phyloP scores from a whole-genome alignment of 2,797 vertebrate genomes.

The Brotogeris chrysoptera region DNA sequence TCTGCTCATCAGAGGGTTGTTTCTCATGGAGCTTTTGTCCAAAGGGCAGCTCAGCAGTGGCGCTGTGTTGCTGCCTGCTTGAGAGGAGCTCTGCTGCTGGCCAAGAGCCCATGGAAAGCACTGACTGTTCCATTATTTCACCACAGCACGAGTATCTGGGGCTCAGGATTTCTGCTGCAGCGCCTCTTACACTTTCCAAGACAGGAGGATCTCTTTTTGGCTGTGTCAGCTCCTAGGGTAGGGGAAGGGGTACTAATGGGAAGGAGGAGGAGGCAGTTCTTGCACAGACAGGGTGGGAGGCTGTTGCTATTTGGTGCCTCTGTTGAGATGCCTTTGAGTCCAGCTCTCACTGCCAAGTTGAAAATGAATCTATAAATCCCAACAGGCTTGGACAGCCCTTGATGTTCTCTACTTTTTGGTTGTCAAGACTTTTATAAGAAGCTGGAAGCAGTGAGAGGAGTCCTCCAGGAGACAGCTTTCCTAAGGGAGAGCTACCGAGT shows the following conservation, averaged over 20 bases:
- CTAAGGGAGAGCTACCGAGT: neutral
- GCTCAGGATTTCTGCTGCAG: neutral
- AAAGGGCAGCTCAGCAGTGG: neutral
- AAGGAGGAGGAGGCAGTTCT: neutral
- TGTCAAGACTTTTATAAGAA: neutral
- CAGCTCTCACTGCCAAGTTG: neutral
- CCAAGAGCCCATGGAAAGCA: neutral
- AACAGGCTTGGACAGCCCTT: neutral
- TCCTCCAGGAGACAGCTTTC: neutral
- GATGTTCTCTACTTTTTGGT: neutral
- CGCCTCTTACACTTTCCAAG: neutral
- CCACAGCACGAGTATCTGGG: neutral
- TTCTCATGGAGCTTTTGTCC: neutral
- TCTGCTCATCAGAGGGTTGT: neutral
- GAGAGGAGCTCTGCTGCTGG: neutral
- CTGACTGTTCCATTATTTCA: neutral
- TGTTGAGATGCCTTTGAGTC: neutral
- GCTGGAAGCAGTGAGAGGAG: neutral
- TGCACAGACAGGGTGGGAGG: neutral
- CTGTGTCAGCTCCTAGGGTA: neutral
- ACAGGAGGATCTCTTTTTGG: neutral
- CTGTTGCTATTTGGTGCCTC: neutral
- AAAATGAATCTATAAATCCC: conserved; percentile 28
- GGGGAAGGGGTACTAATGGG: neutral
- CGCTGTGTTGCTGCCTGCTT: neutral